Percentiles rank a stretch among this genome's conserved stretches.
These are phyloP conservation scores for Petrosia ficiformis DNA, from an alignment of 37 sponge, comb jelly and placozoan genomes.

Conservation along the genomic window DNA sequence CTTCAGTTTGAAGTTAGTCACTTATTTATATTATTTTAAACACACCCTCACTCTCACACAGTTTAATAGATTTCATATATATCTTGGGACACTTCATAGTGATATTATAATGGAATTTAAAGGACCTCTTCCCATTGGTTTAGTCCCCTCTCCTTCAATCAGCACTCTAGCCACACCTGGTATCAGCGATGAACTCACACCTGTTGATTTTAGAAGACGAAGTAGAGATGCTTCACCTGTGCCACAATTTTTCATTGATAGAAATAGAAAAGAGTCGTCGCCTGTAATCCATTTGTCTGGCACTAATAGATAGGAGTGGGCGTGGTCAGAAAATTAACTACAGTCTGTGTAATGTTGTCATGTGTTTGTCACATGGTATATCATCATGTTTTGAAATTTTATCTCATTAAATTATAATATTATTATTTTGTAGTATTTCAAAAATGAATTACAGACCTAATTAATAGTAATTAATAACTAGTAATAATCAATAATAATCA, in stretches of 20 bases:
- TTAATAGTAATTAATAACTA: no score
- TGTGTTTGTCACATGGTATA: no score
- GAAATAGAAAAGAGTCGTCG: not conserved
- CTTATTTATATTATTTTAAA: not conserved
- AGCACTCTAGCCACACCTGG: slow-evolving; percentile 69
- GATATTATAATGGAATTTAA: slow-evolving; percentile 38
- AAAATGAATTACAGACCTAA: no score
- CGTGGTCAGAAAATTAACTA: no score
- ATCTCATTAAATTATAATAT: no score
- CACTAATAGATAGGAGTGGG: no score
- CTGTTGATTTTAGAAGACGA: not conserved
- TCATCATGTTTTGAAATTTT: no score
- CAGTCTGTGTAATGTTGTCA: no score
- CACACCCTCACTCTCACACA: not conserved
- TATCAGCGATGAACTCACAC: not conserved
- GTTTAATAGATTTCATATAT: slow-evolving; percentile 62
- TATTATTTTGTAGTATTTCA: no score
- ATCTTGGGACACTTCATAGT: slow-evolving; percentile 40
- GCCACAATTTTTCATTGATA: not conserved
- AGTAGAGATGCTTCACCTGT: slow-evolving; percentile 3
- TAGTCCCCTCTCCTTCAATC: slow-evolving; percentile 73
- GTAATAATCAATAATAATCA: no score
- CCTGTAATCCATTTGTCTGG: no score
- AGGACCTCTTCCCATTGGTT: slow-evolving; percentile 65
- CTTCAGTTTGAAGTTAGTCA: slow-evolving; percentile 65